Evolutionary conservation across 1,140 invertebrate genomes (phyloP).

Genomic region (Drosophila leontia): DNA sequence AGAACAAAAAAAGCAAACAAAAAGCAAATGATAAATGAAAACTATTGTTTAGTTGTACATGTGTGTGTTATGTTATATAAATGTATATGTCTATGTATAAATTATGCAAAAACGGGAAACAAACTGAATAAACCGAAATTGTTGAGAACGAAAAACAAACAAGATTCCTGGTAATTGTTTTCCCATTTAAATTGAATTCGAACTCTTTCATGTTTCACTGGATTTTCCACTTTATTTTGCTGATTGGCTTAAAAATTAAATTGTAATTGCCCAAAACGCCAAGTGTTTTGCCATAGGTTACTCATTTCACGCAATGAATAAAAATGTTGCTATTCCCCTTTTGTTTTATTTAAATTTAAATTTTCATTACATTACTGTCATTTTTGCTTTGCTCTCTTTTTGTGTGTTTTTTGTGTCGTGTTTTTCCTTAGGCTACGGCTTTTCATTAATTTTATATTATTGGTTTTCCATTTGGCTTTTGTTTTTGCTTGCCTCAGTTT

Average conservation of each 20-base stretch:
- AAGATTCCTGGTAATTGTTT: constrained; percentile 14
- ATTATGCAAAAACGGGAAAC: constrained; percentile 61
- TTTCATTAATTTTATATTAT: constrained; percentile 37
- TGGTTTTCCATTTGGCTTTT: constrained; percentile 37
- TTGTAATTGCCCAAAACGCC: constrained; percentile 60
- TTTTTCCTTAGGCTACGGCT: constrained; percentile 64
- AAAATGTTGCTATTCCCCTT: constrained; percentile 11
- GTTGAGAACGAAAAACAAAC: constrained; percentile 34
- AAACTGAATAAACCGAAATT: constrained; percentile 50
- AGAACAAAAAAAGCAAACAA: constrained; percentile 7
- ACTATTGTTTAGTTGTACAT: constrained; percentile 65
- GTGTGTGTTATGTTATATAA: constrained; percentile 62
- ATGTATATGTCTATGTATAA: constrained; percentile 59
- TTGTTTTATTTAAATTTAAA: constrained; percentile 13
- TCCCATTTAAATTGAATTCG: constrained; percentile 35
- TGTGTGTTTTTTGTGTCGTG: constrained; percentile 2
- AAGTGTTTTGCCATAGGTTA: constrained; percentile 44
- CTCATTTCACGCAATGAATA: constrained; percentile 25
- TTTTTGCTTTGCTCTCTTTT: constrained; percentile 14
- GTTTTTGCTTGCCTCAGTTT: constrained; percentile 31
- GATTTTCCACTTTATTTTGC: constrained; percentile 58
- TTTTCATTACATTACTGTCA: constrained; percentile 34
- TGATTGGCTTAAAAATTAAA: constrained; percentile 68
- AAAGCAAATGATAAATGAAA: constrained; percentile 36
- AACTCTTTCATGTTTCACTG: constrained; percentile 46